Base-by-base conservation (phyloP, 2,113 vertebrate genomes). In the Collichthys lucidus region DNA sequence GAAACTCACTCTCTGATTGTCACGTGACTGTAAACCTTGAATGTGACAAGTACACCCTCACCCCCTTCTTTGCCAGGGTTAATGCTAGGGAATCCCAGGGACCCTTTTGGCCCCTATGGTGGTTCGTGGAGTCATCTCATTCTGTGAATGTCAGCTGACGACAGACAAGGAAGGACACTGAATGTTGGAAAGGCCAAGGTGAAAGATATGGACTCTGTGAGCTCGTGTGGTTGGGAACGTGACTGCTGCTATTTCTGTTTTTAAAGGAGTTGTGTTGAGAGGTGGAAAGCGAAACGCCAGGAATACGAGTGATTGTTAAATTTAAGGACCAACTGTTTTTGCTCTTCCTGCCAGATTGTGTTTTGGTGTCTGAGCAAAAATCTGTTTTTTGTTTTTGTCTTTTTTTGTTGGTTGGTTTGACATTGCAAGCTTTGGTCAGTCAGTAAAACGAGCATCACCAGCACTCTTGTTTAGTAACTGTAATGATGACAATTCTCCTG, bases 121-220 rank as follows among this genome's bases (percentile, higher is more conserved):
- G 89, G 78, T 80, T 94, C 82, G 24, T 84, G 16, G 91, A 77
- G 86, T 22, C 90, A 67, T 94, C 94, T 96, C 98, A 98, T 98
- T 98, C 98, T 97, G 96, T 98, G 98, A 98, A 98, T 97, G 97
- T 94, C 93, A 93, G 74, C 82, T 95, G 95, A 85, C 0, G 35
- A 63, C 73, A 81, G 75, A 69, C 8, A 31, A 67, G 40, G 44
- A 26, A 53, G 31, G 55, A 79, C 49, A 31, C 3, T 26, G 52
- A 72, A 64, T 0, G 71, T 52, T 20, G 12, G 40, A 62, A 69
- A 68, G 60, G 74, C 29, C 12, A 6, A 64, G 31, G 68, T 57
- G 77, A 69, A 87, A 35, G 16, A 79, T 79, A 44, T 79, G 81
- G 82, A 86, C 91, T 90, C 88, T 89, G 88, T 90, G 90, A 91